Evolutionary conservation across 23 tunicate genomes (phyloP), one percentile per base, ranked within the genome.

Genomic region (Ciona savignyi): DNA sequence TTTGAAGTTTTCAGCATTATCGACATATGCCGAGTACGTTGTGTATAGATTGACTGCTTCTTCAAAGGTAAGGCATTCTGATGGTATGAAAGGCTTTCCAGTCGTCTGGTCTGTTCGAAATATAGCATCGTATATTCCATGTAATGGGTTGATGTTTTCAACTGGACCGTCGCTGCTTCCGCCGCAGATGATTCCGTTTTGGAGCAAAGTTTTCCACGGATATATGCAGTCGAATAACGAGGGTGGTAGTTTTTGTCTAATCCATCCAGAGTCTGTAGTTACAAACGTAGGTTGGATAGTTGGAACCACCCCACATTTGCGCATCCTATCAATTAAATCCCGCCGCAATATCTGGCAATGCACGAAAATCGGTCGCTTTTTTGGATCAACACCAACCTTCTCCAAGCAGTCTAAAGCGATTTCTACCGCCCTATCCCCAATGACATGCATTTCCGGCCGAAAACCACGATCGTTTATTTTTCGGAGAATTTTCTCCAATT

Each of bases 91-190:
- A 21, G 66, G 34, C 24, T 49, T 33, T 33, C 73, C 82, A 0
- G 77, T 29, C 2, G 2, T 30, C 3, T 3, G 15, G 28, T 84
- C 82, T 21, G 73, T 78, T 32, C 89, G 78, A 30, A 70, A 76
- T 4, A 94, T 87, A 20, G 90, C 99, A 79, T 87, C 99, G 64
- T 87, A 79, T 4, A 94, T 82, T 0, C 95, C 99, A 35, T 71
- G 65, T 42, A 94, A 62, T 0, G 99, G 86, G 74, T 86, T 66
- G 30, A 74, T 70, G n/a, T 71, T 69, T 75, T 87, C 86, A 23
- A 83, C 86, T 21, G 99, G 99, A 32, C 73, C 60, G 61, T 94
- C 99, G 64, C 95, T 86, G 30, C 99, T 83, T 3, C 99, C 99
- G 34, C 89, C 95, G 65, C 92, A 85, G 0, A 75, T 33, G 9